These are phyloP conservation scores for Rhopalosiphum padi DNA, from an alignment of 1,140 invertebrate species.

Conservation along the genomic window DNA sequence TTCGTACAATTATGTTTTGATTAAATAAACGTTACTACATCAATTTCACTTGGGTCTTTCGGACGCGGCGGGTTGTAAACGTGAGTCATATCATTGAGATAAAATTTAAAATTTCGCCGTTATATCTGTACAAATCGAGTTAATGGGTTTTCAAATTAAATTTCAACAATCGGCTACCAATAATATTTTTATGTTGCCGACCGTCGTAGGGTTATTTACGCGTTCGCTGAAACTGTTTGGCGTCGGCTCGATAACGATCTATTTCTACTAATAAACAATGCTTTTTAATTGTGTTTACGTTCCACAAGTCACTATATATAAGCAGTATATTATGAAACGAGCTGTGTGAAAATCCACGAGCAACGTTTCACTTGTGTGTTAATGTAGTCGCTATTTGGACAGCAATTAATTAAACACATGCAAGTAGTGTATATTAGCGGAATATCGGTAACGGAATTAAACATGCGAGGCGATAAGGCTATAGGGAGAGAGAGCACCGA, in stretches of 20 bases:
- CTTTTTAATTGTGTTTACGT: conserved; percentile 18
- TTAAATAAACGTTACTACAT: no score
- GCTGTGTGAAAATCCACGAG: no score
- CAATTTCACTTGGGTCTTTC: not conserved
- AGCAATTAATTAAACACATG: not conserved
- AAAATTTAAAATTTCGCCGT: not conserved
- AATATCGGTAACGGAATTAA: not conserved
- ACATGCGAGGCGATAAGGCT: not conserved
- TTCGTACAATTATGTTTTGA: not conserved
- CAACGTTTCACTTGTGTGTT: not conserved
- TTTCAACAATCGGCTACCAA: not conserved
- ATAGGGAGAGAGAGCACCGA: not conserved
- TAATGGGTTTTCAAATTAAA: not conserved
- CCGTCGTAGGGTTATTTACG: not conserved
- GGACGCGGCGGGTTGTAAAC: not conserved
- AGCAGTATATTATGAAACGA: not conserved
- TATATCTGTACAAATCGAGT: not conserved
- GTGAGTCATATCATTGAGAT: not conserved
- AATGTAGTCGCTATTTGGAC: not conserved
- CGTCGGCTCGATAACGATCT: not conserved
- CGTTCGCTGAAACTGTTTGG: not conserved
- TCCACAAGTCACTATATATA: not conserved
- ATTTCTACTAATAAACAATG: not conserved
- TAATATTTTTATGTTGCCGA: not conserved
- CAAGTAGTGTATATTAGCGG: not conserved